These are phyloP conservation scores for Orthonychiurus folsomi DNA, from an alignment of 2,888 invertebrate genomes.

Conservation along the genomic window DNA sequence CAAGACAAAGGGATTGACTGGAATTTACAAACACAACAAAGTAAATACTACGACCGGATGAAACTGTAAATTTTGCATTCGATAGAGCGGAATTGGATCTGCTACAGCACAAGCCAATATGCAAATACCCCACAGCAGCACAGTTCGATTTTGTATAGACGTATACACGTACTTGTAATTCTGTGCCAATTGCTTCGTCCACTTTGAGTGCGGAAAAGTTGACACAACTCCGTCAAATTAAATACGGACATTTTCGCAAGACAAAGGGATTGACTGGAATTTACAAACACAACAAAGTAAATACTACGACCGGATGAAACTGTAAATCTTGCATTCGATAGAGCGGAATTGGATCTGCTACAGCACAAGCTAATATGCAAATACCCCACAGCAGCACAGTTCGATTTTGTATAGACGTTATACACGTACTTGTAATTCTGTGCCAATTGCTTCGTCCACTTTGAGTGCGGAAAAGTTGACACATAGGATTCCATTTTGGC, in stretches of 20 bases:
- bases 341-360: too few relatives aligned
- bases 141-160: too few relatives aligned
- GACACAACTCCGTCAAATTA: slow-evolving; percentile 13
- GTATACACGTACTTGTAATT: slow-evolving; percentile 28
- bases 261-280: slow-evolving; percentile 9
- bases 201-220: slow-evolving; percentile 21
- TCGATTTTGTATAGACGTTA: too few relatives aligned
- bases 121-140: too few relatives aligned
- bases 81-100: too few relatives aligned
- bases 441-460: slow-evolving; percentile 15
- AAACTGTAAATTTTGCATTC: too few relatives aligned
- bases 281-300: not conserved
- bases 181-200: slow-evolving; percentile 14
- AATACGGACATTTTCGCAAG: slow-evolving; percentile 18
- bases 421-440: slow-evolving; percentile 26
- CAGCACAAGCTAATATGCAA: too few relatives aligned
- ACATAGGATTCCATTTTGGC: slow-evolving; percentile 19
- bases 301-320: too few relatives aligned
- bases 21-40: not conserved
- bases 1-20: slow-evolving; percentile 8
- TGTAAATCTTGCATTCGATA: too few relatives aligned
- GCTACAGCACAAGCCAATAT: too few relatives aligned
- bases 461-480: slow-evolving; percentile 21
- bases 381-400: too few relatives aligned
- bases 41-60: too few relatives aligned